phyloP scores from a whole-genome alignment of 1,140 invertebrate species.

The Oryzaephilus surinamensis region DNA sequence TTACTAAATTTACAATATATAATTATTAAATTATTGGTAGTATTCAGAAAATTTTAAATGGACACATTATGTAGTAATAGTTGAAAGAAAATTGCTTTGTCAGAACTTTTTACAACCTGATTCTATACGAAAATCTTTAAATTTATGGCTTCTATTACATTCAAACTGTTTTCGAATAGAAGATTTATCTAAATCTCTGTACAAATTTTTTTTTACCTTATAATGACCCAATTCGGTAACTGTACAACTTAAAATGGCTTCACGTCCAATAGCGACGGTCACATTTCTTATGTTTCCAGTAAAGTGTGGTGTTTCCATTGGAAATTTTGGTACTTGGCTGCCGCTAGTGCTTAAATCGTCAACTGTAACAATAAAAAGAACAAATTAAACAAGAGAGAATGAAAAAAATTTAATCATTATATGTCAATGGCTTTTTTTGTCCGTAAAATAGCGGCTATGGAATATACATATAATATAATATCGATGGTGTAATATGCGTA shows the following conservation, averaged over 20 bases:
- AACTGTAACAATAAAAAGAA: conserved; percentile 6
- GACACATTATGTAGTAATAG: no score
- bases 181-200: neutral
- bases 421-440: no score
- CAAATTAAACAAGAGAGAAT: no score
- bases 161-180: neutral
- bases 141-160: neutral
- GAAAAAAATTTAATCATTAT: no score
- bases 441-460: no score
- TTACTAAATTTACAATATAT: no score
- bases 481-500: no score
- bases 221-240: conserved; percentile 72
- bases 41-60: no score
- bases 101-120: neutral
- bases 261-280: conserved; percentile 69
- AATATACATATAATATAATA: no score
- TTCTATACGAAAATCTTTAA: neutral
- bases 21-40: no score
- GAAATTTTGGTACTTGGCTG: conserved; percentile 4
- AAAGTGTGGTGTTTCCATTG: conserved; percentile 53
- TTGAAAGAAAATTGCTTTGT: neutral
- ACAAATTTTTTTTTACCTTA: conserved; percentile 49
- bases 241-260: conserved; percentile 70
- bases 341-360: conserved; percentile 4
- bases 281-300: conserved; percentile 68